phyloP scores from a whole-genome alignment of 2,113 vertebrate species.

The cattle (Bos taurus) region ARS-UCD2.0 NC_037344.1:25844001-25844500 shows the following conservation, averaged over 20 bases:
- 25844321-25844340: background rate
- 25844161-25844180: background rate
- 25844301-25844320: background rate
- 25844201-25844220: background rate
- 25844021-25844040: background rate
- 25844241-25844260: background rate
- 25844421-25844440: background rate
- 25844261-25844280: background rate
- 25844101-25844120: background rate
- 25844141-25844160: background rate
- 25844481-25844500: background rate
- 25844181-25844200: background rate
- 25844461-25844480: background rate
- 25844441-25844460: background rate
- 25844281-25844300: background rate
- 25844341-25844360: background rate
- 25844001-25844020: background rate
- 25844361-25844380: background rate
- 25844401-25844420: background rate
- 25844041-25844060: background rate
- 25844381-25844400: background rate
- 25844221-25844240: background rate
- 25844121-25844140: background rate
- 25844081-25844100: background rate
- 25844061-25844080: background rate